A percentile compares a stretch with the other conserved stretches of the same genome.
Evolutionary conservation across 2,797 vertebrate genomes (phyloP).

Genomic region (Tragopan temminckii): DNA sequence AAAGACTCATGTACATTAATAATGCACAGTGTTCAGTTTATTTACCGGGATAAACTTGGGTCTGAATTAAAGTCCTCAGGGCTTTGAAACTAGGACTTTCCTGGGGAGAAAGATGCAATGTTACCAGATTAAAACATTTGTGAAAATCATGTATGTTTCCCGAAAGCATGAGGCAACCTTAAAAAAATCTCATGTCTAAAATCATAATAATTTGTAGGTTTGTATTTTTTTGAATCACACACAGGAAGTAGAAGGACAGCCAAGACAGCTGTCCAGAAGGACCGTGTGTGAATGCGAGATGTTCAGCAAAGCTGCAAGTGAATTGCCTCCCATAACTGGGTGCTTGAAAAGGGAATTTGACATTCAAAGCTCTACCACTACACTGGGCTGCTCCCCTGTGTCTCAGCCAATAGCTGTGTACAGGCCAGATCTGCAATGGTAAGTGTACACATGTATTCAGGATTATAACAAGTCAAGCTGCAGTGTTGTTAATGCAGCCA

Average conservation of each 20-base stretch:
- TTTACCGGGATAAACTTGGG: background rate
- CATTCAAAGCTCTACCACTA: background rate
- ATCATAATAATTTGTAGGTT: background rate
- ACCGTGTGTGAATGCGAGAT: background rate
- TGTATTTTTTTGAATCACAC: background rate
- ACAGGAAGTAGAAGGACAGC: background rate
- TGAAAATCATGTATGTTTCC: background rate
- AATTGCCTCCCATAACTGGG: background rate
- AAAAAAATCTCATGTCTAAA: background rate
- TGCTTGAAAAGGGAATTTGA: background rate
- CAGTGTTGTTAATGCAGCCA: background rate
- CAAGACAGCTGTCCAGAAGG: background rate
- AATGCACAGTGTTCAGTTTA: background rate
- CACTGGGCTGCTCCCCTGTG: accelerated
- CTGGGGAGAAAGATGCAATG: background rate
- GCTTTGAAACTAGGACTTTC: background rate
- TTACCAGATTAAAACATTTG: background rate
- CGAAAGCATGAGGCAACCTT: background rate
- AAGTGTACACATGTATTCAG: background rate
- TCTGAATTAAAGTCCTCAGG: background rate
- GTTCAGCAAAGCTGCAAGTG: background rate
- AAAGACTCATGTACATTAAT: background rate
- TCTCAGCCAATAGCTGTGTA: background rate
- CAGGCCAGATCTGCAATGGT: background rate
- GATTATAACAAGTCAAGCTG: background rate